phyloP scores from a whole-genome alignment of 2,888 invertebrate species.

The Laothoe populi region DNA sequence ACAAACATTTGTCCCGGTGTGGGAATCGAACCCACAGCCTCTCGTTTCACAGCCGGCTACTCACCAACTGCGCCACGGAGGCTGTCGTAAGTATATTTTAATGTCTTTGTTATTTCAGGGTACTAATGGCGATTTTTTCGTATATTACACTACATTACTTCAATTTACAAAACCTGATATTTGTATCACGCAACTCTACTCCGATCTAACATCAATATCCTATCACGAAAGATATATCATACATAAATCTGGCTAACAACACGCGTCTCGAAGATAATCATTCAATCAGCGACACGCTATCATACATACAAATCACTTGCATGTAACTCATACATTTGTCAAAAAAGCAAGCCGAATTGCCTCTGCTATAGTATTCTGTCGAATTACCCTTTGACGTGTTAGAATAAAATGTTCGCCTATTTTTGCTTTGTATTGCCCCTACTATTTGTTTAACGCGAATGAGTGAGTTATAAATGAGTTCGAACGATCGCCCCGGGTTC shows the following conservation, averaged over 20 bases:
- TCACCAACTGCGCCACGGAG: too few relatives aligned
- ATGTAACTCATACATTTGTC: slow-evolving; percentile 33
- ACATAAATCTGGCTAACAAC: slow-evolving; percentile 33
- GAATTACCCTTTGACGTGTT: slow-evolving; percentile 36
- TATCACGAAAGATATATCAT: slow-evolving; percentile 23
- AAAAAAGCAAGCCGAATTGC: slow-evolving; percentile 33
- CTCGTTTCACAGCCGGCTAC: too few relatives aligned
- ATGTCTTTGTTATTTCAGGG: too few relatives aligned
- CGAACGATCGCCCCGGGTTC: neutral
- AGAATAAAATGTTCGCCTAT: slow-evolving; percentile 20
- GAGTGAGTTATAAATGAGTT: slow-evolving; percentile 15
- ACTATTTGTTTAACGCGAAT: slow-evolving; percentile 15
- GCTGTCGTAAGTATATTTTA: too few relatives aligned
- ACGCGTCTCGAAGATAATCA: slow-evolving; percentile 36
- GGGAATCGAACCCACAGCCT: too few relatives aligned
- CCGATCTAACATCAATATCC: neutral
- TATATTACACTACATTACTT: too few relatives aligned
- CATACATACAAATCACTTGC: slow-evolving; percentile 49
- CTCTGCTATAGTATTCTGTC: slow-evolving; percentile 28
- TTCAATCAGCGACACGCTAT: slow-evolving; percentile 38
- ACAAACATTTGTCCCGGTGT: too few relatives aligned
- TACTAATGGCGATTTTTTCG: too few relatives aligned
- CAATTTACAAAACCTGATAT: neutral
- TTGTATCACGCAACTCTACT: neutral
- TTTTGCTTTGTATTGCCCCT: slow-evolving; percentile 17